Evolutionary conservation across 1,140 invertebrate genomes (phyloP).

Genomic region (Leucophenga varia): DNA sequence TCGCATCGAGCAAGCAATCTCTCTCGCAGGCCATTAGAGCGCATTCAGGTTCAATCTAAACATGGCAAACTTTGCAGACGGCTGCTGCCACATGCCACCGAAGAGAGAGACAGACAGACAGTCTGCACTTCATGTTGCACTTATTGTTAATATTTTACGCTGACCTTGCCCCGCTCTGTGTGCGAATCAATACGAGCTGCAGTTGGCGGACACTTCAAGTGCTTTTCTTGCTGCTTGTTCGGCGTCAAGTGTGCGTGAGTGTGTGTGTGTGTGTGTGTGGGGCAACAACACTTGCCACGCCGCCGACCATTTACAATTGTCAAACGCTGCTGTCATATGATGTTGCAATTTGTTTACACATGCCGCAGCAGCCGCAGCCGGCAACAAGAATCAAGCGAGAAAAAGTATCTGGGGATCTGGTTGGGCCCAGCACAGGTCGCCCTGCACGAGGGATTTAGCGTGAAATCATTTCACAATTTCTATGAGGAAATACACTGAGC

Average conservation of each 20-base stretch:
- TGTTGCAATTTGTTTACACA: conserved; percentile 52
- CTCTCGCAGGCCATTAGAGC: conserved; percentile 43
- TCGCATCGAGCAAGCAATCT: conserved; percentile 41
- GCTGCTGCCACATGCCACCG: conserved; percentile 17
- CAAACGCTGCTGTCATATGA: conserved; percentile 46
- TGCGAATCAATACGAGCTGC: too few species aligned
- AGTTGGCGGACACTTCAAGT: conserved; percentile 14
- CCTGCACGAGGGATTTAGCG: too few species aligned
- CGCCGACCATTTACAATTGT: conserved; percentile 48
- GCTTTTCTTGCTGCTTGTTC: neutral
- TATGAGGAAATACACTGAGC: too few species aligned
- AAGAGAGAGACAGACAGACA: conserved; percentile 11
- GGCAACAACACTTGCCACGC: conserved; percentile 24
- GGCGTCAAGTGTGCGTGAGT: neutral
- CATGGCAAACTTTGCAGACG: conserved; percentile 36
- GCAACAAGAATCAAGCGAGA: too few species aligned
- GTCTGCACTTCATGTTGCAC: too few species aligned
- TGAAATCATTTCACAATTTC: too few species aligned
- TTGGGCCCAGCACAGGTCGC: too few species aligned
- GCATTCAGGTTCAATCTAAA: too few species aligned
- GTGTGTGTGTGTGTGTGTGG: too few species aligned
- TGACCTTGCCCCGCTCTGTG: too few species aligned
- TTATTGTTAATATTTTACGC: conserved; percentile 10
- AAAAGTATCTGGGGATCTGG: too few species aligned
- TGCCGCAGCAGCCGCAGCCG: conserved; percentile 4